phyloP scores from a whole-genome alignment of 2,113 vertebrate genomes.

The Rhizomys pruinosus region DNA sequence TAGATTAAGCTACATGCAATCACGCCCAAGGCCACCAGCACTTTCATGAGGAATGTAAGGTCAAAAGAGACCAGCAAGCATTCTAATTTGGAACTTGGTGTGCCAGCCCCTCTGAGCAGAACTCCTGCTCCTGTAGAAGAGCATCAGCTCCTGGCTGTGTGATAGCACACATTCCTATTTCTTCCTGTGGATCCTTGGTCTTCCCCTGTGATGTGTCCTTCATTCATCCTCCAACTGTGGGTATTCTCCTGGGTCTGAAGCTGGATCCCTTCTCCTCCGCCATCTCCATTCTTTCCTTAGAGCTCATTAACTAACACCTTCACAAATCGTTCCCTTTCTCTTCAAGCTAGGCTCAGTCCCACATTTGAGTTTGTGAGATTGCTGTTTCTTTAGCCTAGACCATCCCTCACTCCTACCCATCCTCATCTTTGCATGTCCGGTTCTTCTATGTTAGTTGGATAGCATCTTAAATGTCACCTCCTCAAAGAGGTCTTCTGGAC shows the following conservation, averaged over 20 bases:
- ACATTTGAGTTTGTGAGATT: background rate
- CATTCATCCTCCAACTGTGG: background rate
- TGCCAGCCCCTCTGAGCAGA: background rate
- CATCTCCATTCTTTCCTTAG: background rate
- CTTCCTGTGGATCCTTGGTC: background rate
- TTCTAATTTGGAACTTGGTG: conserved; percentile 20
- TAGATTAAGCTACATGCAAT: background rate
- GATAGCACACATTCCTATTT: background rate
- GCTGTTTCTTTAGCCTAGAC: background rate
- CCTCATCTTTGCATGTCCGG: background rate
- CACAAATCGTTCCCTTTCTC: background rate
- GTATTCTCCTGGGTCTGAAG: background rate
- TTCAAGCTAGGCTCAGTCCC: background rate
- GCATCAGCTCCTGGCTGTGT: background rate
- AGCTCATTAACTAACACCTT: background rate
- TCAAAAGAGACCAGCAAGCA: background rate
- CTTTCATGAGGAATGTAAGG: background rate
- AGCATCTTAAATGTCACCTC: conserved; percentile 7
- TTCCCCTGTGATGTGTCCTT: background rate
- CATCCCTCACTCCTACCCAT: too few species aligned
- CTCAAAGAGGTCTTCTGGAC: background rate
- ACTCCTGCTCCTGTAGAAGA: too few species aligned
- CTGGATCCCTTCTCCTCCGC: background rate
- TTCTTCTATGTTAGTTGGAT: background rate
- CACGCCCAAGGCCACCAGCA: background rate